Evolutionary conservation across 2,888 invertebrate genomes (phyloP).

Genomic region (Leptinotarsa tumamoca): DNA sequence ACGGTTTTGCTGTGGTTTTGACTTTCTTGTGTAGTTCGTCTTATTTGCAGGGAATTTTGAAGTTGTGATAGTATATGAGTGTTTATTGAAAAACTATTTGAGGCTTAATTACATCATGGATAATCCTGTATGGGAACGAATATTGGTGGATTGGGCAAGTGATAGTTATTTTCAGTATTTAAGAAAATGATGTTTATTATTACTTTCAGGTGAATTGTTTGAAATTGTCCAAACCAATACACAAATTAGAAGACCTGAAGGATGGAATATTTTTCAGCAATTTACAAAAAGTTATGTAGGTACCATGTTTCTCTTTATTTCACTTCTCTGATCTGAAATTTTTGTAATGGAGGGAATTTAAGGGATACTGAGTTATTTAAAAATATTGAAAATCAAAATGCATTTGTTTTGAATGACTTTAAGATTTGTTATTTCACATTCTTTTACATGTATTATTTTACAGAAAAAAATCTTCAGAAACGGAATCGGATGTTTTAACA

Average conservation of each 20-base stretch:
- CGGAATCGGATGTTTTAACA: constrained; percentile 49
- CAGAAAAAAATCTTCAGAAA: constrained; percentile 51
- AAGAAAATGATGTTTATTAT: neutral
- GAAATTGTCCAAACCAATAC: constrained; percentile 55
- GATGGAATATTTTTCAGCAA: constrained; percentile 59
- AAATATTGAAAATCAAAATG: neutral
- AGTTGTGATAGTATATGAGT: neutral
- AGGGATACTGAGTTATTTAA: neutral
- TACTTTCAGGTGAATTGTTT: constrained; percentile 62
- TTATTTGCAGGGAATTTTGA: neutral
- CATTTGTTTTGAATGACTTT: neutral
- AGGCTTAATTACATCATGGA: constrained; percentile 25
- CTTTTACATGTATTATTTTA: constrained; percentile 31
- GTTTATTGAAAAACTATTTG: neutral
- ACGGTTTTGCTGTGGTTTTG: neutral
- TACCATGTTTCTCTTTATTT: neutral
- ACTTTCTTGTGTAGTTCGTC: too few relatives aligned
- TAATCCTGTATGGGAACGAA: constrained; percentile 35
- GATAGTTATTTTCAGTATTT: neutral
- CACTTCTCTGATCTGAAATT: neutral
- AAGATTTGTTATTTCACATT: neutral
- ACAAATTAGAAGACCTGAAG: constrained; percentile 55
- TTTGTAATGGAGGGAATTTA: neutral
- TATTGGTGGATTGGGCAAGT: constrained; percentile 36
- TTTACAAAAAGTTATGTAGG: constrained; percentile 59